Evolutionary conservation across 2,888 invertebrate species (phyloP), one percentile per base, ranked within the genome.

Genomic region (Abrostola tripartita): DNA sequence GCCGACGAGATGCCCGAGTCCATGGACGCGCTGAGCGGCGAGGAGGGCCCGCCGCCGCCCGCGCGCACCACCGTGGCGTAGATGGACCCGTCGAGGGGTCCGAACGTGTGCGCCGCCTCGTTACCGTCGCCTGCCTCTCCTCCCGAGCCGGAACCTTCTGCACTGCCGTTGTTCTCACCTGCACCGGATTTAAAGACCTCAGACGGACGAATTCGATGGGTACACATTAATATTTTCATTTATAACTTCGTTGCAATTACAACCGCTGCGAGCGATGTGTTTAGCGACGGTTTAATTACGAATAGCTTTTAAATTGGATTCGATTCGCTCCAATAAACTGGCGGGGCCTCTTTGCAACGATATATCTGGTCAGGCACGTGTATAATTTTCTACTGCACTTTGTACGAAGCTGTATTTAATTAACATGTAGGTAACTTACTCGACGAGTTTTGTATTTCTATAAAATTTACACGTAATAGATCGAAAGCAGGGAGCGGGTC

Each of bases 1-100:
- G 96, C 96, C 67, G 97, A 97, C 85, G 97, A 97, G 84, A 98
- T 98, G 83, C 98, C 98, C 82, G 98, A 98, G 95, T 98, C 98
- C 97, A 98, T 97, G 92, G 98, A 98, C 89, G 97, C 97, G 85
- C 97, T 97, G 91, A 97, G 96, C 83, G 97, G 96, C 86, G 97
- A 97, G 81, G 96, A 95, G 60, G 92, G 90, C 73, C 92, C 92
- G 79, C 92, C 90, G 81, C 88, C 90, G 82, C 90, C 88, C 77
- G 90, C 90, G 78, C 95, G 92, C 81, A 93, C 92, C 77, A 96
- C 96, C 62, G 96, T 96, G 77, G 98, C 98, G 96, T 98, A 98
- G 84, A 98, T 96, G 84, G 98, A 98, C 81, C 98, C 98, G 96
- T 98, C 98, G 82, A 98, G 95, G 51, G 98, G 98, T 47, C 98